These are phyloP conservation scores for Cylloceria caligata DNA, from an alignment of 2,888 invertebrate genomes.

Conservation along the genomic window DNA sequence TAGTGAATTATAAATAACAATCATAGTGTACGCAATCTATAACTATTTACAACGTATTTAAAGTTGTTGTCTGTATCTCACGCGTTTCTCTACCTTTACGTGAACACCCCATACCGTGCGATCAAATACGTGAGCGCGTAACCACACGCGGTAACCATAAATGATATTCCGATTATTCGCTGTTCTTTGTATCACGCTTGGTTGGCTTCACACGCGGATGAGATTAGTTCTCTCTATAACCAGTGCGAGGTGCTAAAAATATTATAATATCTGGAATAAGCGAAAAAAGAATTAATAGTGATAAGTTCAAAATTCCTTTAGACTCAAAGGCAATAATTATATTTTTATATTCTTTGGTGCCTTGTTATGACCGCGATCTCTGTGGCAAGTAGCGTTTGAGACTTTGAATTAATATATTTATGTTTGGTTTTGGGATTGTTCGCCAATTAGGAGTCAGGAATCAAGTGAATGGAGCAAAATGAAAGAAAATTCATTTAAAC, in stretches of 20 bases:
- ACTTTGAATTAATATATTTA: too few species aligned
- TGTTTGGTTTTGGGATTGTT: too few species aligned
- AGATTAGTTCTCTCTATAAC: not conserved
- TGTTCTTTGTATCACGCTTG: not conserved
- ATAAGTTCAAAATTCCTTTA: too few species aligned
- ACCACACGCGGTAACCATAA: slow-evolving; percentile 10
- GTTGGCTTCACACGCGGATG: not conserved
- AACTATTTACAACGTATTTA: not conserved
- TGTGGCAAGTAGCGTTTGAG: too few species aligned
- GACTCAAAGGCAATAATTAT: too few species aligned
- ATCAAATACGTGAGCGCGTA: slow-evolving; percentile 8
- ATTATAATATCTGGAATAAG: not conserved
- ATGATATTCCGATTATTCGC: slow-evolving; percentile 18
- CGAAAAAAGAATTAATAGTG: not conserved
- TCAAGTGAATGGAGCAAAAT: too few species aligned
- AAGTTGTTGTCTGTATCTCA: slow-evolving; percentile 5
- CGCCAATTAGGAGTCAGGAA: too few species aligned
- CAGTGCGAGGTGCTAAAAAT: slow-evolving; percentile 9
- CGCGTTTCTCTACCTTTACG: not conserved
- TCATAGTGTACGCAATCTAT: slow-evolving; percentile 11
- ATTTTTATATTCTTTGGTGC: too few species aligned
- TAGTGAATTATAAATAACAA: slow-evolving; percentile 47
- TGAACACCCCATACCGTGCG: not conserved
- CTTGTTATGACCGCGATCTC: too few species aligned
- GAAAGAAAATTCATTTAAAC: too few species aligned